Conservation (phyloP, 2,113 vertebrate species). For the Semnornis frantzii region DNA sequence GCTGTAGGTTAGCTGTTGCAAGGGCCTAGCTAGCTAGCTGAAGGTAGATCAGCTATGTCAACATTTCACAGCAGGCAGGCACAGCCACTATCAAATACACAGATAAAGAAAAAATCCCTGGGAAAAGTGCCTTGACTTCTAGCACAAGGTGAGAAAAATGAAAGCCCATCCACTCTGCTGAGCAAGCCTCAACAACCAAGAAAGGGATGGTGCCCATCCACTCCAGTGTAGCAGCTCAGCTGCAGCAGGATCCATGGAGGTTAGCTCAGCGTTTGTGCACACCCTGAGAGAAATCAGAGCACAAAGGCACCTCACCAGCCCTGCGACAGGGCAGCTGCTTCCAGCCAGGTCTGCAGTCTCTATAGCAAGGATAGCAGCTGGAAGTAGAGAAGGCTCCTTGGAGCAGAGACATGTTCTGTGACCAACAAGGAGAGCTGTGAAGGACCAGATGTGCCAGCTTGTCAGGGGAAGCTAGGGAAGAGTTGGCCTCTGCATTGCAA, state of each 20-base stretch:
- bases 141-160: background rate
- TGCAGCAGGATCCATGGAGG: background rate
- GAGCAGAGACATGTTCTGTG: background rate
- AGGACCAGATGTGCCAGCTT: background rate
- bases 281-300: accelerated
- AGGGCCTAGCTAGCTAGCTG: background rate
- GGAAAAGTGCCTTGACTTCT: background rate
- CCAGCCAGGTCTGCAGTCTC: background rate
- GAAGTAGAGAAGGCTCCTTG: background rate
- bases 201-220: background rate
- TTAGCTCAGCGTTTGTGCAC: too few relatives aligned
- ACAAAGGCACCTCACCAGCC: background rate
- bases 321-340: background rate
- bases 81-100: background rate
- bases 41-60: background rate
- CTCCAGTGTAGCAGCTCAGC: background rate
- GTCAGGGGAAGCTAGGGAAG: background rate
- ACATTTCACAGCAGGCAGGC: background rate
- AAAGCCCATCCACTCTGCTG: background rate
- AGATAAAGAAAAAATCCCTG: background rate
- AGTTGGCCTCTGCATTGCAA: accelerated
- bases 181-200: background rate
- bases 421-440: accelerated
- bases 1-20: background rate
- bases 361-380: background rate